These are phyloP conservation scores for Psettodes erumei DNA, from an alignment of 2,113 vertebrate genomes.

Conservation along the genomic window DNA sequence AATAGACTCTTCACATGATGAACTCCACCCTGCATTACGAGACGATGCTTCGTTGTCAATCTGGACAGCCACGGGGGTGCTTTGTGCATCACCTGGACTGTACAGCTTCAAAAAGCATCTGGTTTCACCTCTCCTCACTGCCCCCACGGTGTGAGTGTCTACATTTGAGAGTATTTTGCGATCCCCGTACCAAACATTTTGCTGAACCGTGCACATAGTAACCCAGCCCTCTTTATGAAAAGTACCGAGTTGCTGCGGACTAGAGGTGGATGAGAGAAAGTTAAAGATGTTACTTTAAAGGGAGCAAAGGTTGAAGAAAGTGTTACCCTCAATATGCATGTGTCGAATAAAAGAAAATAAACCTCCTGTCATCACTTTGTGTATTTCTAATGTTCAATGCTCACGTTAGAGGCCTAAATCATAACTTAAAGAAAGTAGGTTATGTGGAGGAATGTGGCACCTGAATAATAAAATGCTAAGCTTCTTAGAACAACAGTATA, in stretches of 20 bases:
- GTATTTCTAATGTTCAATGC: constrained; percentile 2
- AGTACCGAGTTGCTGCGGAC: background rate
- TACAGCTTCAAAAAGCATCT: background rate
- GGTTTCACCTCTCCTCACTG: constrained; percentile 14
- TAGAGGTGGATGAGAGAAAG: background rate
- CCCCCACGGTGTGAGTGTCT: constrained; percentile 28
- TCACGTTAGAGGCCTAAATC: background rate
- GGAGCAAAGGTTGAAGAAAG: constrained; percentile 8
- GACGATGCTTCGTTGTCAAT: constrained; percentile 29
- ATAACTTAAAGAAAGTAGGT: background rate
- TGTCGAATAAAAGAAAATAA: constrained; percentile 97
- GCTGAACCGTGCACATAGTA: constrained; percentile 24
- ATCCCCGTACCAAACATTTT: background rate
- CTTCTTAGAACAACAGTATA: too few relatives aligned
- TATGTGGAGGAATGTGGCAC: background rate
- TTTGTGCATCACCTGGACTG: constrained; percentile 21
- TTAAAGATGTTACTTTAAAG: background rate
- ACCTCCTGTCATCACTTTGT: constrained; percentile 35
- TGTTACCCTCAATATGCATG: constrained; percentile 90
- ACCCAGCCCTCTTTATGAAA: background rate
- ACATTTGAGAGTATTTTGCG: constrained; percentile 19
- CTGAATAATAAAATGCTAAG: too few relatives aligned
- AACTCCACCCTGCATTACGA: background rate
- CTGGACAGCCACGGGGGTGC: background rate
- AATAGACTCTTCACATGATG: background rate